Conservation (phyloP, 2,797 vertebrate species). For the Hybognathus amarus region DNA sequence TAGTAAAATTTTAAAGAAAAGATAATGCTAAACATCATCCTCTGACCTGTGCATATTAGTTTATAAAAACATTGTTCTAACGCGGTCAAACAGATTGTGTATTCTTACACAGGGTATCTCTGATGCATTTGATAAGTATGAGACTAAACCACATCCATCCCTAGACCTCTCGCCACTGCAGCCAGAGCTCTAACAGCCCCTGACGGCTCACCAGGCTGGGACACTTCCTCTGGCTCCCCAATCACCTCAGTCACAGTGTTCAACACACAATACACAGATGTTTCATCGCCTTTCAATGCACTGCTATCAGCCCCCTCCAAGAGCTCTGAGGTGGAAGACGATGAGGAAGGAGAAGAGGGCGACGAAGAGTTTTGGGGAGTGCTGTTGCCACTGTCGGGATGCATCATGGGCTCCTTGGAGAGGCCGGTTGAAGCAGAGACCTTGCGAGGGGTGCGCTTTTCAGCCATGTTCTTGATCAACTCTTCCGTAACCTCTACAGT, state of each 20-base stretch:
- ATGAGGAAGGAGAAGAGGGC: slow-evolving; percentile 71
- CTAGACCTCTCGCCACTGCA: slow-evolving; percentile 80
- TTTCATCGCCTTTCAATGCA: slow-evolving; percentile 61
- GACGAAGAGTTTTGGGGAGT: slow-evolving; percentile 70
- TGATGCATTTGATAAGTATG: background rate
- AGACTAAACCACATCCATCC: slow-evolving; percentile 81
- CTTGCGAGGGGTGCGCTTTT: slow-evolving; percentile 74
- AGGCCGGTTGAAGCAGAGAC: slow-evolving; percentile 60
- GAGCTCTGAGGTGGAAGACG: slow-evolving; percentile 68
- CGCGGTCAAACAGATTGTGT: background rate
- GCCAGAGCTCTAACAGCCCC: slow-evolving; percentile 80
- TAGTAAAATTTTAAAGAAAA: background rate
- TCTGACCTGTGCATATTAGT: background rate
- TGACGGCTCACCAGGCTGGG: slow-evolving; percentile 62
- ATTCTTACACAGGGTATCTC: slow-evolving; percentile 60
- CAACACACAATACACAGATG: slow-evolving; percentile 78
- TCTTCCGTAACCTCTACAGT: slow-evolving; percentile 84
- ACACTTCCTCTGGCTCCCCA: slow-evolving; percentile 64
- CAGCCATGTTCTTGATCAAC: slow-evolving; percentile 86
- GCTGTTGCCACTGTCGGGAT: slow-evolving; percentile 59
- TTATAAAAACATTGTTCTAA: background rate
- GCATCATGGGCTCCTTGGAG: slow-evolving; percentile 58
- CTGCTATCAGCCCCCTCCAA: slow-evolving; percentile 64
- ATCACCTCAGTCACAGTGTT: slow-evolving; percentile 75
- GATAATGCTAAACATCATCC: background rate